Conservation (phyloP, 2,888 invertebrate genomes). For the Gymnocheta viridis region DNA sequence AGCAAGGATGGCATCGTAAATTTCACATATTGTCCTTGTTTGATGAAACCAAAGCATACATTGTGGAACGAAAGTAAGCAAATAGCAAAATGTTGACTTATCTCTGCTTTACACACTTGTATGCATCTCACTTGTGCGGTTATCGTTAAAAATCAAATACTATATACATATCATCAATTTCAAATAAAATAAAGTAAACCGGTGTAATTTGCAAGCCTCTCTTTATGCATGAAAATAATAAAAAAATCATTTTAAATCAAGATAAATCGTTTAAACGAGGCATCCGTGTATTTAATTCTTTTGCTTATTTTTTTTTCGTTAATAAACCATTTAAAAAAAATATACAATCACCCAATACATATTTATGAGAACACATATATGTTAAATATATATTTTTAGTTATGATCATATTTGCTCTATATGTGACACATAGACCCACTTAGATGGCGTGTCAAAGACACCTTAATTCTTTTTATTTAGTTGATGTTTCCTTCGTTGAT, state of each 20-base stretch:
- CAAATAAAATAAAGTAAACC: no score
- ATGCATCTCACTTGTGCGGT: no score
- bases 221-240: not conserved
- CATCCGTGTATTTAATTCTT: not conserved
- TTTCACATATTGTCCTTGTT: no score
- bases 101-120: no score
- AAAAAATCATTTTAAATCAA: no score
- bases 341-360: not conserved
- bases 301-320: constrained; percentile 8
- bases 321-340: not conserved
- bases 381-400: constrained; percentile 7
- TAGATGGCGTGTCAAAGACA: constrained; percentile 67
- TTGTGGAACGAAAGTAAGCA: no score
- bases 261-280: no score
- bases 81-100: no score
- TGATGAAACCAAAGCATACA: no score
- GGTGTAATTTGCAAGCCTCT: not conserved
- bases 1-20: no score
- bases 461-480: constrained; percentile 56
- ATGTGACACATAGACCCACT: constrained; percentile 54
- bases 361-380: not conserved
- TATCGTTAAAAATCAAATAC: no score
- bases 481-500: constrained; percentile 48
- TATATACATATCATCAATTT: no score
- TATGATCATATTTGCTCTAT: constrained; percentile 25